Conservation (phyloP, 2,797 vertebrate genomes). For the Nasua narica region DNA sequence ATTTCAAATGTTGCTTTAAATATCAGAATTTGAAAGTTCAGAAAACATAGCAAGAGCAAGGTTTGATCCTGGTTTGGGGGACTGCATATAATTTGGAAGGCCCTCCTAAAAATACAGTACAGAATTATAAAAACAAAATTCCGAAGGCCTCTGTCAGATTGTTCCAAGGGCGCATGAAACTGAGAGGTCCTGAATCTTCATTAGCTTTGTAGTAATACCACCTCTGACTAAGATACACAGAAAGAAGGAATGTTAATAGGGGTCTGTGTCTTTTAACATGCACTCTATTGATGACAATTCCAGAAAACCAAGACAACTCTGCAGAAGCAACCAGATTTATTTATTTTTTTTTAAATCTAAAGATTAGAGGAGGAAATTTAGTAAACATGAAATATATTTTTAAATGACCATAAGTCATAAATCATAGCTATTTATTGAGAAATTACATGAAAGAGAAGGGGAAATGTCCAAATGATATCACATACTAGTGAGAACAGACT, state of each 20-base stretch:
- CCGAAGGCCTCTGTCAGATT: neutral
- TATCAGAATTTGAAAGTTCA: slow-evolving; percentile 10
- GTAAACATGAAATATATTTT: neutral
- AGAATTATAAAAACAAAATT: neutral
- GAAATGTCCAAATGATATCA: neutral
- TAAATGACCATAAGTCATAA: neutral
- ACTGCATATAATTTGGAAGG: neutral
- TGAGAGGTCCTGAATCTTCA: neutral
- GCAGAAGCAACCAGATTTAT: neutral
- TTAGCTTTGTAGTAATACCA: neutral
- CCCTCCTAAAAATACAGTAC: neutral
- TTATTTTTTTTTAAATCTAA: neutral
- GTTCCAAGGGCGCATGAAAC: neutral
- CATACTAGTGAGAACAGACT: neutral
- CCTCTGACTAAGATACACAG: neutral
- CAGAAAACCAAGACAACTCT: neutral
- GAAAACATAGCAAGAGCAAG: neutral
- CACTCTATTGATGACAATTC: neutral
- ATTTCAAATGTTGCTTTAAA: neutral
- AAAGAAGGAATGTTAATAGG: neutral
- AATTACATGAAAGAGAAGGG: neutral
- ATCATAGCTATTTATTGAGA: neutral
- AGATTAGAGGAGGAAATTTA: slow-evolving; percentile 21
- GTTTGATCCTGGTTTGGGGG: neutral
- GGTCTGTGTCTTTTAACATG: neutral